Evolutionary conservation across 2,113 vertebrate genomes (phyloP).

Genomic region (Panthera leo): DNA sequence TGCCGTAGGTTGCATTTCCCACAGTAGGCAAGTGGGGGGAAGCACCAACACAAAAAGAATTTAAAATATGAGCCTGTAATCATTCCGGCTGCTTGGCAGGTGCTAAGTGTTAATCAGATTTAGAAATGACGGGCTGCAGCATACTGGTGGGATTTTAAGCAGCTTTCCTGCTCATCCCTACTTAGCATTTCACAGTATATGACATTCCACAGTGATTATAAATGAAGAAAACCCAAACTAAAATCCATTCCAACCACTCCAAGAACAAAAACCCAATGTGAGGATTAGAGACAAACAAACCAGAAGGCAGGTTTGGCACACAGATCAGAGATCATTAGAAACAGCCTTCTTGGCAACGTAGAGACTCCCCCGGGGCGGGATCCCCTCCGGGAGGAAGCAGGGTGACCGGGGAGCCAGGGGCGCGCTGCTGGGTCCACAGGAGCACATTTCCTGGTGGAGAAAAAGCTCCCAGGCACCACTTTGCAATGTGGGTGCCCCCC

Average conservation of each 20-base stretch:
- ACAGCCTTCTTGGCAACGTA: neutral
- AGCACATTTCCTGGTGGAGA: neutral
- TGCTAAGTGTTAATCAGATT: conserved; percentile 75
- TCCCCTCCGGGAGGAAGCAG: neutral
- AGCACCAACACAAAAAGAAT: conserved; percentile 10
- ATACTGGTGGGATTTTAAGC: conserved; percentile 54
- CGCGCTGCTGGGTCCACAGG: neutral
- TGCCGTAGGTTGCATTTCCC: neutral
- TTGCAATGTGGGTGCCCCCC: neutral
- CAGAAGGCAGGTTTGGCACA: neutral
- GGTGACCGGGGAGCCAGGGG: neutral
- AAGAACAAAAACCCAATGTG: conserved; percentile 61
- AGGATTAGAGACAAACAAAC: conserved; percentile 49
- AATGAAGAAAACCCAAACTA: conserved; percentile 50
- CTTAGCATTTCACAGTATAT: conserved; percentile 66
- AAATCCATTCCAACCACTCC: conserved; percentile 46
- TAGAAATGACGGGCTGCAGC: conserved; percentile 48
- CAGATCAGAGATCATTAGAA: neutral
- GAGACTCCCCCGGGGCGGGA: neutral
- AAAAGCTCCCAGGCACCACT: neutral
- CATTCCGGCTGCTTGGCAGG: conserved; percentile 56
- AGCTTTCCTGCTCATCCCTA: conserved; percentile 61
- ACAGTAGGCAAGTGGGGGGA: neutral
- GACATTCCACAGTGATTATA: conserved; percentile 68
- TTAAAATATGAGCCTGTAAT: conserved; percentile 47